Conservation (phyloP, 2,113 vertebrate genomes). For the Lepus americanus region DNA sequence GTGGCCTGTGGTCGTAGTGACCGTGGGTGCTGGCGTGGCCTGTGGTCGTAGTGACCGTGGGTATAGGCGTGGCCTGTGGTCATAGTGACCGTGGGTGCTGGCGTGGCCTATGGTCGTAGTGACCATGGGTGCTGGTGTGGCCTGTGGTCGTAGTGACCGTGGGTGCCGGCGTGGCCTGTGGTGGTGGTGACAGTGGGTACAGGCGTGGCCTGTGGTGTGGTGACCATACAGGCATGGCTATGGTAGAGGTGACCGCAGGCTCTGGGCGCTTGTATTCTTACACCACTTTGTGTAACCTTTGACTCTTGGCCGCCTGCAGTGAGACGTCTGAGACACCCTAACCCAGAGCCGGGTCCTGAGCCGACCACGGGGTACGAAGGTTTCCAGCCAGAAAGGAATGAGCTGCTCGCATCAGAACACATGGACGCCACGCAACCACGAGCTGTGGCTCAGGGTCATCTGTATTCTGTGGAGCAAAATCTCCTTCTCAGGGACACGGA, state of each 20-base stretch:
- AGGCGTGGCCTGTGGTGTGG: background rate
- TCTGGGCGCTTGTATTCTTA: conserved; percentile 48
- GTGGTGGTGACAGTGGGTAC: too few species aligned
- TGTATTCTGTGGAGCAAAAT: conserved; percentile 45
- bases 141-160: too few species aligned
- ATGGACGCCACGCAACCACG: conserved; percentile 8
- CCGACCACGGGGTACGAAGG: conserved; percentile 63
- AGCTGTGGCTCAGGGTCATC: background rate
- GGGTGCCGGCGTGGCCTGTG: too few species aligned
- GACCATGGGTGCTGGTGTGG: too few species aligned
- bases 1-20: background rate
- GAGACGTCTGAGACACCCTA: conserved; percentile 78
- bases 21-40: too few species aligned
- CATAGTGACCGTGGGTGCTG: background rate
- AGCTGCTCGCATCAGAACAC: conserved; percentile 61
- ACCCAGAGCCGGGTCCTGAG: conserved; percentile 75
- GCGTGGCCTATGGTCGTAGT: too few species aligned
- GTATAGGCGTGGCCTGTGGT: background rate
- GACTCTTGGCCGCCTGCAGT: conserved; percentile 66
- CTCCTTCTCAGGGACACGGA: conserved; percentile 45
- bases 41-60: background rate
- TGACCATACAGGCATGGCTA: too few species aligned
- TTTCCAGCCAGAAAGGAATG: conserved; percentile 68
- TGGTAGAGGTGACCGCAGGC: background rate
- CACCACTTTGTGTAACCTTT: conserved; percentile 66